Evolutionary conservation across 1,140 invertebrate species (phyloP).

Genomic region (Rhizoglyphus robini): DNA sequence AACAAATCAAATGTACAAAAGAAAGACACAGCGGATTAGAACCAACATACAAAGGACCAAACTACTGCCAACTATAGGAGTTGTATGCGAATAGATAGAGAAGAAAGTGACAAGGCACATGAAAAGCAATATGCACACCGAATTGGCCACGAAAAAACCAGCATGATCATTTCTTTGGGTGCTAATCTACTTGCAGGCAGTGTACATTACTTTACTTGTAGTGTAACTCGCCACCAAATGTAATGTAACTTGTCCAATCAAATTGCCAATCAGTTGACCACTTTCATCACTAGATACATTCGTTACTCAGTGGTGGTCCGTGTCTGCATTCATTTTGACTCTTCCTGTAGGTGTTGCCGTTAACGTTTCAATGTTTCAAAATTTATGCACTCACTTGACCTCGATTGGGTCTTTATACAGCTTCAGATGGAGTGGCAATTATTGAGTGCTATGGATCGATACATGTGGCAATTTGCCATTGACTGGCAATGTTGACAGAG

Average conservation of each 20-base stretch:
- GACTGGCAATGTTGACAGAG: too few species aligned
- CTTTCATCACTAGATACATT: too few species aligned
- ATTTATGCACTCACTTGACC: constrained; percentile 3
- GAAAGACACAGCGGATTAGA: neutral
- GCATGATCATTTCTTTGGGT: neutral
- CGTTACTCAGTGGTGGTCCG: neutral
- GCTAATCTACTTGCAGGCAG: too few species aligned
- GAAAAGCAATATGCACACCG: neutral
- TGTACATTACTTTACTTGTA: too few species aligned
- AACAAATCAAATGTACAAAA: neutral
- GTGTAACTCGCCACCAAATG: neutral
- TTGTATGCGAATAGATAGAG: constrained; percentile 3
- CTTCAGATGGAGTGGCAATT: too few species aligned
- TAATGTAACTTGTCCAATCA: too few species aligned
- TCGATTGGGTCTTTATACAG: too few species aligned
- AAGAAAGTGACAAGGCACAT: neutral
- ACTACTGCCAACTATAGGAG: neutral
- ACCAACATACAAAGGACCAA: neutral
- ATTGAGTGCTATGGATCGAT: too few species aligned
- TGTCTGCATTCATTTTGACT: neutral
- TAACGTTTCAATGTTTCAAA: constrained; percentile 6
- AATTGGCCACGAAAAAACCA: neutral
- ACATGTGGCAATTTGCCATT: too few species aligned
- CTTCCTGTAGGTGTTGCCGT: neutral
- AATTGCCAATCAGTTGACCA: too few species aligned